A percentile compares a stretch with the other conserved stretches of the same genome.
These are phyloP conservation scores for Maccullochella peelii DNA, from an alignment of 2,113 vertebrate genomes.

Conservation along the genomic window DNA sequence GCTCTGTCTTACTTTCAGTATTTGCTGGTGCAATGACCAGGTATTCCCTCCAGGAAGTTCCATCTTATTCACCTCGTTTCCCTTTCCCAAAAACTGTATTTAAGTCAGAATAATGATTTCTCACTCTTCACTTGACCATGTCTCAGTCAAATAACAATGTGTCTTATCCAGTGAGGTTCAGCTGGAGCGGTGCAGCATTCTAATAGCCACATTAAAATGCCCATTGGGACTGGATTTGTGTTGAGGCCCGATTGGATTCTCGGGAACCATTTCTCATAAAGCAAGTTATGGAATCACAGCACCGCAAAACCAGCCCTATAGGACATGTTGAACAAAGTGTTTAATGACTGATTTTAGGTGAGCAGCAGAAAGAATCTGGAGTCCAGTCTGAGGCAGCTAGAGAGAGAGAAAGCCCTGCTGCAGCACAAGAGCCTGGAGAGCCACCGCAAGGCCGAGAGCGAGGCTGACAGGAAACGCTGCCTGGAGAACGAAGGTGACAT, in stretches of 20 bases:
- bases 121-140: slow-evolving; percentile 13
- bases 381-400: slow-evolving; percentile 90
- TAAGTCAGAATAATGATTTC: slow-evolving; percentile 36
- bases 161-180: slow-evolving; percentile 21
- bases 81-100: slow-evolving; percentile 7
- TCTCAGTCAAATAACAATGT: slow-evolving; percentile 32
- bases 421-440: slow-evolving; percentile 97
- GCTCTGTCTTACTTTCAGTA: slow-evolving; percentile 3
- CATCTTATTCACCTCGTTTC: slow-evolving; percentile 4
- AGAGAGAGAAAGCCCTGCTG: slow-evolving; percentile 96
- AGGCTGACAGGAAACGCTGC: slow-evolving; percentile 96
- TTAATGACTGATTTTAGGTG: slow-evolving; percentile 80
- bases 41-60: slow-evolving; percentile 1
- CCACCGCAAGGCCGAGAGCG: slow-evolving; percentile 94
- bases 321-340: slow-evolving; percentile 11
- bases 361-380: slow-evolving; percentile 92
- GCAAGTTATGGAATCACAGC: slow-evolving; percentile 6
- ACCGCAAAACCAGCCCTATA: slow-evolving; percentile 12
- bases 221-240: slow-evolving; percentile 16
- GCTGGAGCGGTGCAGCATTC: not conserved
- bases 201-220: slow-evolving; percentile 36
- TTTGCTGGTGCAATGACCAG: slow-evolving; percentile 14
- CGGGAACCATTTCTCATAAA: slow-evolving; percentile 15
- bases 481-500: slow-evolving; percentile 94
- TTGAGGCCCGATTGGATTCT: slow-evolving; percentile 19